Evolutionary conservation across 2,113 vertebrate genomes (phyloP).

Genomic region (Nothocercus nigrocapillus): DNA sequence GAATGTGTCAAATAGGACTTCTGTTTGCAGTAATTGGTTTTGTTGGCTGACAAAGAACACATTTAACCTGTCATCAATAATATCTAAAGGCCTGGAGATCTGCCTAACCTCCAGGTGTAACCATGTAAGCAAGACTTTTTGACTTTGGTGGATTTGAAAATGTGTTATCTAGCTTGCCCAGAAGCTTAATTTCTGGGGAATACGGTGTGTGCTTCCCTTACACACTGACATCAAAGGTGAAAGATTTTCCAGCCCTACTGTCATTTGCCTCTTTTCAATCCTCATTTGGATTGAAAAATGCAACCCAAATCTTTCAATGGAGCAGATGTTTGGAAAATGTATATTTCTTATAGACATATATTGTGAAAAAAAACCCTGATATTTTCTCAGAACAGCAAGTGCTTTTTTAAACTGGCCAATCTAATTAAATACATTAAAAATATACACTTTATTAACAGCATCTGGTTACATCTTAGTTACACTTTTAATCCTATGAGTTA

Average conservation of each 20-base stretch:
- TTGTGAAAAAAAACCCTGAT: background rate
- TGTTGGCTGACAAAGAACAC: slow-evolving; percentile 36
- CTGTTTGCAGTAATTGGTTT: slow-evolving; percentile 41
- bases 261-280: background rate
- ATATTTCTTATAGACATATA: background rate
- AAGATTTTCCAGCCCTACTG: slow-evolving; percentile 1
- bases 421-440: background rate
- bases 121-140: slow-evolving; percentile 9
- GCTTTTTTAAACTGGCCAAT: background rate
- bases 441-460: background rate
- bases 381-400: background rate
- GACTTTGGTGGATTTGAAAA: slow-evolving; percentile 45
- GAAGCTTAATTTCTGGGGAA: background rate
- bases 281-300: slow-evolving; percentile 15
- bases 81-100: slow-evolving; percentile 17
- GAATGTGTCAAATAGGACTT: slow-evolving; percentile 30
- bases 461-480: background rate
- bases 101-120: background rate
- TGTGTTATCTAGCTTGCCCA: slow-evolving; percentile 39
- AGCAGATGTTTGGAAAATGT: background rate
- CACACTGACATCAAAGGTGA: background rate
- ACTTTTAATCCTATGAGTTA: background rate
- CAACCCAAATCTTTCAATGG: background rate
- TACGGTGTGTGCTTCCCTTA: background rate
- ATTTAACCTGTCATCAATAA: slow-evolving; percentile 32